Percentiles rank a stretch among this genome's conserved stretches.
These are phyloP conservation scores for Vireo altiloquus DNA, from an alignment of 2,113 vertebrate species.

Conservation along the genomic window DNA sequence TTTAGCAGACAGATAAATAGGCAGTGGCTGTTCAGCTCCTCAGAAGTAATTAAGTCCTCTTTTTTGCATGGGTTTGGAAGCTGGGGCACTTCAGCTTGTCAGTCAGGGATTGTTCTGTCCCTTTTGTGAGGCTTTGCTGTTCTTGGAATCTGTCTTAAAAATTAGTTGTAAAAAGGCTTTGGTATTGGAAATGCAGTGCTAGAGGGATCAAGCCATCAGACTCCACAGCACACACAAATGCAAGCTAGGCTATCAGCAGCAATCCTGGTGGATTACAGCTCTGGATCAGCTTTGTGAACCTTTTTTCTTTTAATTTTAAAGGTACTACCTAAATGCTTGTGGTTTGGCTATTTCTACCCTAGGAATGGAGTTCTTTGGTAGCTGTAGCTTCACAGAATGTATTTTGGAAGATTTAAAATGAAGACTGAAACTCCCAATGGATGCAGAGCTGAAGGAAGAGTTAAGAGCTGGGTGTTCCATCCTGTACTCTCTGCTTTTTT, in stretches of 20 bases:
- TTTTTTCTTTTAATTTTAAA: neutral
- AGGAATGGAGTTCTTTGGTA: neutral
- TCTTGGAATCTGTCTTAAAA: neutral
- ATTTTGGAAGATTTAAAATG: neutral
- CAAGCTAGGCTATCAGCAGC: neutral
- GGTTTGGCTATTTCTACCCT: neutral
- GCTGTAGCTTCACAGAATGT: neutral
- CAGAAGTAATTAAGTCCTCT: neutral
- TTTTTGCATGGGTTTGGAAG: neutral
- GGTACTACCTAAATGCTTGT: neutral
- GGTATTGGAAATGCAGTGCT: accelerated
- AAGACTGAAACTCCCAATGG: neutral
- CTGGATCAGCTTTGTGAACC: neutral
- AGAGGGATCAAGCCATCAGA: accelerated
- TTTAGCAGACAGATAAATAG: neutral
- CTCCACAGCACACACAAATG: no score
- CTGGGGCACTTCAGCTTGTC: neutral
- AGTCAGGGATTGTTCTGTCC: neutral
- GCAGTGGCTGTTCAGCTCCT: neutral
- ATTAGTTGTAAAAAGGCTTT: neutral
- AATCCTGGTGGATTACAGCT: neutral
- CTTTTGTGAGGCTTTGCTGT: neutral
- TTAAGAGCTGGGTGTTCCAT: slow-evolving; percentile 1
- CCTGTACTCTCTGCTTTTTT: neutral
- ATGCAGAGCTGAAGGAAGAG: neutral